Conservation (phyloP, 64 coral and sea anemone species). For the Actinia equina region DNA sequence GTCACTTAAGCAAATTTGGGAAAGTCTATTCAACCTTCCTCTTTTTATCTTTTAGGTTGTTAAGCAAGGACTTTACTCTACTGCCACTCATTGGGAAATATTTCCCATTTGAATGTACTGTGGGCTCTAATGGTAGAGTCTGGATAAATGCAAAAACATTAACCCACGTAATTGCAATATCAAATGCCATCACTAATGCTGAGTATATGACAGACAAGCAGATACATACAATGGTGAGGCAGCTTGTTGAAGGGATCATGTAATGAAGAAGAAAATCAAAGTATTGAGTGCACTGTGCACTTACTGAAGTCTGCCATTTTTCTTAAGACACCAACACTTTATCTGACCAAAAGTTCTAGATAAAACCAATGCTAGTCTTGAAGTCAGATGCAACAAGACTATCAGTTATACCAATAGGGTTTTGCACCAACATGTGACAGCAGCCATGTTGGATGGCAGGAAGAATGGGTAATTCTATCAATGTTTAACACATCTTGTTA, state of each 20-base stretch:
- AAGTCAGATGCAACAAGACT: too few species aligned
- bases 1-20: too few species aligned
- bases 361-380: too few species aligned
- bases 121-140: constrained; percentile 85
- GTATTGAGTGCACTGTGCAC: too few species aligned
- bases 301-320: too few species aligned
- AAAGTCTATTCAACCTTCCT: neutral
- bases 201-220: constrained; percentile 85
- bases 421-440: too few species aligned
- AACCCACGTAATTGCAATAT: constrained; percentile 60
- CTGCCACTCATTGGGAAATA: constrained; percentile 77
- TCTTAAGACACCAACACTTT: too few species aligned
- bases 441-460: too few species aligned
- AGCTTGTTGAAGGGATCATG: constrained; percentile 63
- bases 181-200: constrained; percentile 79
- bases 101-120: constrained; percentile 93
- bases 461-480: too few species aligned
- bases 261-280: neutral
- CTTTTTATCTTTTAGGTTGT: constrained; percentile 50
- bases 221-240: constrained; percentile 76
- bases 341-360: too few species aligned
- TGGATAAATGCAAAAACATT: constrained; percentile 73
- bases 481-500: too few species aligned
- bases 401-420: too few species aligned
- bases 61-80: constrained; percentile 63